These are phyloP conservation scores for Centroberyx gerrardi DNA, from an alignment of 2,797 vertebrate species.

Conservation along the genomic window DNA sequence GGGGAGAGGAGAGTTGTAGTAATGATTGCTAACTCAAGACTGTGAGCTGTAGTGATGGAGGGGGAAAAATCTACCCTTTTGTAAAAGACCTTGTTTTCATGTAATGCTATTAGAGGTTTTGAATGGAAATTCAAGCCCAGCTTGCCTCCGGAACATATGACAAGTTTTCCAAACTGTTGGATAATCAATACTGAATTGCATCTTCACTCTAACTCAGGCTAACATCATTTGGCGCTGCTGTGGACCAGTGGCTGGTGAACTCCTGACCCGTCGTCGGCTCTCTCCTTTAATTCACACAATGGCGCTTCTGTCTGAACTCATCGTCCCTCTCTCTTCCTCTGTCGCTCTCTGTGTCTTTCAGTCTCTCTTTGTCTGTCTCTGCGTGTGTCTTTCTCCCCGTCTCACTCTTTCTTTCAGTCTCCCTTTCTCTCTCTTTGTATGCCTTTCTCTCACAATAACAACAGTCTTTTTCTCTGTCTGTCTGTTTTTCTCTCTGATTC, in stretches of 20 bases:
- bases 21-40: too few species aligned
- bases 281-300: conserved; percentile 57
- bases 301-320: conserved; percentile 61
- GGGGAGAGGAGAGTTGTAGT: background rate
- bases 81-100: background rate
- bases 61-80: too few species aligned
- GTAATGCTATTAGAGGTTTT: background rate
- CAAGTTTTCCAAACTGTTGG: conserved; percentile 25
- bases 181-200: conserved; percentile 16
- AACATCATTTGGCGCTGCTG: conserved; percentile 30
- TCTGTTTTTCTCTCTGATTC: conserved; percentile 36
- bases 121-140: conserved; percentile 4
- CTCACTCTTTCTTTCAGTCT: conserved; percentile 1
- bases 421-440: background rate
- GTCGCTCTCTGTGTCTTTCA: conserved; percentile 36
- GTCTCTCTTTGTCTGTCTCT: background rate
- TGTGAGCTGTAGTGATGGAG: too few species aligned
- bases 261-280: conserved; percentile 63
- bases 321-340: conserved; percentile 45
- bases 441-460: background rate
- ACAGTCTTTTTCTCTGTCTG: conserved; percentile 29
- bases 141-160: background rate
- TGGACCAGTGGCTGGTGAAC: conserved; percentile 61
- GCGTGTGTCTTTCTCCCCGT: background rate
- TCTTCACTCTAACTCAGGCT: conserved; percentile 10